Evolutionary conservation across 1,140 invertebrate genomes (phyloP), one percentile per base, ranked within the genome.

Genomic region (Diorhabda sublineata): DNA sequence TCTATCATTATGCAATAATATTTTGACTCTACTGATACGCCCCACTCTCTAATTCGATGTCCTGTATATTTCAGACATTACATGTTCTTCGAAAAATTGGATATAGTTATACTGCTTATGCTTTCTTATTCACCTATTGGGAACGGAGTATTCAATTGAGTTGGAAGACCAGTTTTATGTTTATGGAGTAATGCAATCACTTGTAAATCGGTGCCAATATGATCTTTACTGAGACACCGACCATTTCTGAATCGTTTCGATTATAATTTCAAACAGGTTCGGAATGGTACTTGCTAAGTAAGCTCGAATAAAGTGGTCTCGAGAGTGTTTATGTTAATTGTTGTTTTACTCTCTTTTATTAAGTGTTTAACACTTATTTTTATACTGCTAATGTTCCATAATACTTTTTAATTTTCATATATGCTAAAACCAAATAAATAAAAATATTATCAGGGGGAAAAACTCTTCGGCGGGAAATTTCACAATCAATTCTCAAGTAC

Each of bases 201-300:
- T 74, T 74, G 73, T 74, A 72, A 74, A 74, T 74, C 70, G 70
- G 73, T 74, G 73, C 73, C 73, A 72, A 72, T 74, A 68, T 70
- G 73, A 72, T 74, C 73, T 72, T 70, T 70, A 68, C 58, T 52
- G 68, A 66, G 67, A 72, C 66, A 69, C 70, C 70, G 66, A 74
- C 72, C 67, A 73, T 69, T 70, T 61, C 68, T 69, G 61, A 71
- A 69, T 69, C 66, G 70, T 62, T 69, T 45, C 59, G 67, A 66
- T 61, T 71, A 65, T 69, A 66, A 71, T 66, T 44, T 64, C 66
- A 61, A 65, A 60, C 70, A 68, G 67, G 66, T 69, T 71, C 63
- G 45, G 61, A 71, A 63, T 68, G 69, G 64, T 68, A 65, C 57
- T 67, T 52, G 47, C 47, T n/a, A 52, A 52, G 47, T 52, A 52